Evolutionary conservation across 2,797 vertebrate genomes (phyloP), one percentile per base, ranked within the genome.

Genomic region (Cercopithecus petaurista): DNA sequence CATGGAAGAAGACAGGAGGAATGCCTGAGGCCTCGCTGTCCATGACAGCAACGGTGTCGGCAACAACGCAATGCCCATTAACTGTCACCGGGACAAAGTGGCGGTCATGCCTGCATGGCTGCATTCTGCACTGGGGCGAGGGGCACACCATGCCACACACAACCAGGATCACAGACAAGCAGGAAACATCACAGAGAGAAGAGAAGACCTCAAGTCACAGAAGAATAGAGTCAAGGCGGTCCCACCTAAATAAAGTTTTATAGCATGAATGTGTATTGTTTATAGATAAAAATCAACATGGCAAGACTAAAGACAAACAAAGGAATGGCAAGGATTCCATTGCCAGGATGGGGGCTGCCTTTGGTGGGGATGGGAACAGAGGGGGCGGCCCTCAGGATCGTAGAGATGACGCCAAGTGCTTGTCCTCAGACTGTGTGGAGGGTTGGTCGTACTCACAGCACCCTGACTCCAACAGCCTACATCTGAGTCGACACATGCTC

Each of bases 401-500:
- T 28, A 59, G 57, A 28, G 57, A 59, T 28, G 70, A 39, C 0
- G 0, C 7, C 43, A 33, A 9, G 24, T 59, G 9, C 46, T 33
- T 15, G 9, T 33, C 46, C 30, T 79, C 19, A 6, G 30, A n/a
- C 30, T 0, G 10, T 4, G 10, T 46, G 4, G 9, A 21, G 17
- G 46, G 46, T 21, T 2, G 4, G 30, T 5, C 2, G 46, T 79
- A 9, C 30, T 33, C 30, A 33, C 2, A 4, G 13, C 9, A 10
- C 21, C 76, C 12, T 6, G 30, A 12, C 17, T 50, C 17, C 4
- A 1, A 50, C 2, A 50, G 12, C 19, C 14, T 70, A 33, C 28
- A 14, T 15, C 46, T 12, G 5, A 52, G 19, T 6, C 28, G 0
- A 2, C 6, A 14, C 13, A 21, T 24, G 13, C 8, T 55, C 48